These are phyloP conservation scores for Schrankia costaestrigalis DNA, from an alignment of 2,888 invertebrate species.

Conservation along the genomic window DNA sequence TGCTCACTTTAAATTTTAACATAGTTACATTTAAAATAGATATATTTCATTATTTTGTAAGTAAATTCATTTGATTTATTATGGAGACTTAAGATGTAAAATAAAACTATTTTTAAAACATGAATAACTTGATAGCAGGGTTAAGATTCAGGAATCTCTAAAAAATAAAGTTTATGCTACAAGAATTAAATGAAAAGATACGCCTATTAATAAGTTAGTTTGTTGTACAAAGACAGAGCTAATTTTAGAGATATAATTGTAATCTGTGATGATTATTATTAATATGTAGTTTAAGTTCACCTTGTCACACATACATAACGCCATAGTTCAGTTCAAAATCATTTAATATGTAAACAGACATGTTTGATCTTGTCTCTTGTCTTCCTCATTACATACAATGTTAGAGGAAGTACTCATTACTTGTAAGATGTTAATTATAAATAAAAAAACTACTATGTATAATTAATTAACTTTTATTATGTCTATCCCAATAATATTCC, in stretches of 20 bases:
- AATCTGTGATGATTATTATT: slow-evolving; percentile 71
- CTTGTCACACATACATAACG: slow-evolving; percentile 35
- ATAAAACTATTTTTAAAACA: slow-evolving; percentile 2
- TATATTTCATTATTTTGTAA: slow-evolving; percentile 22
- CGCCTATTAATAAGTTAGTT: slow-evolving; percentile 14
- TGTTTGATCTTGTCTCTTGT: background rate
- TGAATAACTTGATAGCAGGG: no score
- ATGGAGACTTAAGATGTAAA: slow-evolving; percentile 1
- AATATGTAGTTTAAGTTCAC: slow-evolving; percentile 58
- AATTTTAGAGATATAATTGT: slow-evolving; percentile 38
- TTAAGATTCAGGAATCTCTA: slow-evolving; percentile 26
- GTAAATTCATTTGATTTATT: slow-evolving; percentile 9
- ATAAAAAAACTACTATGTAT: no score
- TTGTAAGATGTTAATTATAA: slow-evolving; percentile 23
- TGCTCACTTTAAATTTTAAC: slow-evolving; percentile 71
- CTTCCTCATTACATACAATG: slow-evolving; percentile 1
- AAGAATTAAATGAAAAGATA: slow-evolving; percentile 17
- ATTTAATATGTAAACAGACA: slow-evolving; percentile 12
- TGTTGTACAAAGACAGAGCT: slow-evolving; percentile 29
- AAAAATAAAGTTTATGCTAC: slow-evolving; percentile 18
- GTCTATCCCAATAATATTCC: no score
- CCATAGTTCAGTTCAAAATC: slow-evolving; percentile 55
- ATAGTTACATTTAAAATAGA: slow-evolving; percentile 39
- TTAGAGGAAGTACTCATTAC: slow-evolving; percentile 20
- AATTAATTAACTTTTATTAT: slow-evolving; percentile 7